Base-by-base conservation (phyloP, 2,888 invertebrate species). In the Petrophora chlorosata region DNA sequence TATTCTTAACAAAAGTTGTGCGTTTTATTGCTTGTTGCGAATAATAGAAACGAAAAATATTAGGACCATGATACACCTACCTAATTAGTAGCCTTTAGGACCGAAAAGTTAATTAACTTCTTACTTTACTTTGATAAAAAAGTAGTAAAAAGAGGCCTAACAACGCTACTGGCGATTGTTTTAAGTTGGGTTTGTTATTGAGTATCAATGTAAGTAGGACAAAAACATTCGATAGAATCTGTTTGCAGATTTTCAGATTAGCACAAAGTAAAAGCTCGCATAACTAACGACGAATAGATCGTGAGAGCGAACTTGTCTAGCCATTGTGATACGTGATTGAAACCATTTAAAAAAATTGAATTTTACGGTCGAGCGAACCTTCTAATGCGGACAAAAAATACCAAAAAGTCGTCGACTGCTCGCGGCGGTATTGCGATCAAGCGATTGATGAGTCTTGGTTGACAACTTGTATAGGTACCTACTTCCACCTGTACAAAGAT, bases 291-390 rank as follows among this genome's bases (percentile, higher is more conserved):
- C 9, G 30, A 35, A 53, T 35, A 52, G 53, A 60, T 47, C 54
- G 59, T 57, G 59, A 53, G 61, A 59, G 52, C 42, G 60, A 62
- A 62, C 40, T 58, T 53, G 46, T 61, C 58, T 59, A 49, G 50
- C 61, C 56, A 70, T 73, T 67, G 70, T 70, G 51, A 59, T 68
- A 66, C 76, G 76, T 74, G 73, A 80, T 79, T 70, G 70, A 66
- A 79, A 63, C 67, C 67, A 73, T 77, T 82, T 70, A 71, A 61
- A 76, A 46, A 79, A 81, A 85, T 79, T 79, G 74, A 79, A 85
- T 87, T 88, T 85, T 81, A 86, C 79, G 85, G 73, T 70, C 60
- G 66, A 74, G 54, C 64, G 70, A 73, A 72, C 76, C 71, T 72
- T 65, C 65, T 70, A 73, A 73, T 67, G 67, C 67, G 69, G 58